Evolutionary conservation across 2,113 vertebrate species (phyloP).

Genomic region (Indicator indicator): DNA sequence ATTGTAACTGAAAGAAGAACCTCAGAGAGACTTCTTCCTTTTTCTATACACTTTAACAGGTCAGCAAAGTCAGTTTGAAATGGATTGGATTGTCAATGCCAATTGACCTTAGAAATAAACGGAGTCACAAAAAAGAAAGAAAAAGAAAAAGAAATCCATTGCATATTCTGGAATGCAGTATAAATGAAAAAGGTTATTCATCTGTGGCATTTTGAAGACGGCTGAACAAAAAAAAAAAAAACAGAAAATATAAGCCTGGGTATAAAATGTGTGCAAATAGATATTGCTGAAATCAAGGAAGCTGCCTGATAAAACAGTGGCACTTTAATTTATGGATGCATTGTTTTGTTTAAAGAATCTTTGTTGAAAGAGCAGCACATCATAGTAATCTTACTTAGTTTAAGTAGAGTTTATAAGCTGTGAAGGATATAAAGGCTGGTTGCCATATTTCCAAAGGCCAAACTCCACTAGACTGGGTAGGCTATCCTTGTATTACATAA

Average conservation of each 20-base stretch:
- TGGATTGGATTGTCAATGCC: background rate
- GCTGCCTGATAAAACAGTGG: background rate
- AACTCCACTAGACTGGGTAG: background rate
- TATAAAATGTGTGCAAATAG: background rate
- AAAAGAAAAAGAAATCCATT: background rate
- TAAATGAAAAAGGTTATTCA: background rate
- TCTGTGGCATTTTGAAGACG: background rate
- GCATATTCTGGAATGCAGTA: background rate
- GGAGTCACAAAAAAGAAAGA: background rate
- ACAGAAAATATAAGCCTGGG: background rate
- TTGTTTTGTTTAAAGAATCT: background rate
- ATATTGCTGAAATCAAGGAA: background rate
- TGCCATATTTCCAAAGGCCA: background rate
- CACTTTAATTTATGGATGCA: background rate
- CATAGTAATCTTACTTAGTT: background rate
- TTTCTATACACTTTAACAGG: background rate
- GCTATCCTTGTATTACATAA: background rate
- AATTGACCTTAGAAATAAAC: background rate
- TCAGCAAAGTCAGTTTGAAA: background rate
- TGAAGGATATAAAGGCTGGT: background rate
- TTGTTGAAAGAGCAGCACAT: background rate
- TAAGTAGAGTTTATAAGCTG: background rate
- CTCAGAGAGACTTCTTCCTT: background rate
- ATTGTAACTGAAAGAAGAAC: background rate
- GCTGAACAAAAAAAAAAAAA: too few species aligned